Evolutionary conservation across 1,140 invertebrate species (phyloP).

Genomic region (Aphaenogaster ashmeadi): DNA sequence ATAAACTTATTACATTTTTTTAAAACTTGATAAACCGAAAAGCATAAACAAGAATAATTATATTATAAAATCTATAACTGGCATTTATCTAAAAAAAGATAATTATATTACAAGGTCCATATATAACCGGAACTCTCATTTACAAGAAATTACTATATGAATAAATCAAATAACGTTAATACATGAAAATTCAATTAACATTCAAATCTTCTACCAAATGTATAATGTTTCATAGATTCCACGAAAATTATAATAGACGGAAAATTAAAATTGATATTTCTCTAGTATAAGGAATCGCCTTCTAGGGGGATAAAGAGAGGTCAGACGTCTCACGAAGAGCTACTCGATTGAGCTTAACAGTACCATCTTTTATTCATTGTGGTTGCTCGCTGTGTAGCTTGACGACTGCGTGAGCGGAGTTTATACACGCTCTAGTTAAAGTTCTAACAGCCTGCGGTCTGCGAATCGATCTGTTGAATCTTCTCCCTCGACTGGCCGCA

Average conservation of each 20-base stretch:
- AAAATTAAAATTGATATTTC: slow-evolving; percentile 42
- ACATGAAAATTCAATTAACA: neutral
- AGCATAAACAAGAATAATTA: neutral
- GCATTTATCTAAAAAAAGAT: neutral
- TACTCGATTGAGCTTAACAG: slow-evolving; percentile 78
- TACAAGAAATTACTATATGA: too few species aligned
- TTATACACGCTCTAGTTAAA: slow-evolving; percentile 82
- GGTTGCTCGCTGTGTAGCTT: slow-evolving; percentile 78
- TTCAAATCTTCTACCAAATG: neutral
- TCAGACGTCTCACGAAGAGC: slow-evolving; percentile 69
- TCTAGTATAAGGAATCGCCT: slow-evolving; percentile 68
- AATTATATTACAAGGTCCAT: neutral
- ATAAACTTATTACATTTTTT: neutral
- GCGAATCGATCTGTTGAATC: slow-evolving; percentile 80
- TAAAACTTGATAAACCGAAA: neutral
- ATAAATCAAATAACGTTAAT: too few species aligned
- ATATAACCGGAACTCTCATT: neutral
- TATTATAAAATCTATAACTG: neutral
- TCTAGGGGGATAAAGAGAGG: slow-evolving; percentile 44
- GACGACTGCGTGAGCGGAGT: slow-evolving; percentile 83
- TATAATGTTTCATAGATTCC: slow-evolving; percentile 41
- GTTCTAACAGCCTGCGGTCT: slow-evolving; percentile 81
- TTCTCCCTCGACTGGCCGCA: slow-evolving; percentile 49
- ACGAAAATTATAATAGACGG: slow-evolving; percentile 27
- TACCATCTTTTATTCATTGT: slow-evolving; percentile 83